Conservation (phyloP, 2,888 invertebrate genomes). For the Drosophila peninsularis region DNA sequence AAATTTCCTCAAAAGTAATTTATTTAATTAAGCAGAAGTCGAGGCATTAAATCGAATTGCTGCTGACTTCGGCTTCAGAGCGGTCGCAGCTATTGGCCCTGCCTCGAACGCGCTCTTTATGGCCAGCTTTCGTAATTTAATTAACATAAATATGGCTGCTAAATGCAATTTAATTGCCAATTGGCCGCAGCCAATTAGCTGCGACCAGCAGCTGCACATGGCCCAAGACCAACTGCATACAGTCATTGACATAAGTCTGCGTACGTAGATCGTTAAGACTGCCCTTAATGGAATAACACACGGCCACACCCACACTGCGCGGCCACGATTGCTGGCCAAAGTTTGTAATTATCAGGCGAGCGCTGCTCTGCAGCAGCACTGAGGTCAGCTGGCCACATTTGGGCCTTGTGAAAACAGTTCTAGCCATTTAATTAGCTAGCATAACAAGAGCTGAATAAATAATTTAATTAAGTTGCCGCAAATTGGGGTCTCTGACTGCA, state of each 20-base stretch:
- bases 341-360: slow-evolving; percentile 31
- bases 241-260: slow-evolving; percentile 3
- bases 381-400: slow-evolving; percentile 9
- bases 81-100: neutral
- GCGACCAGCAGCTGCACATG: slow-evolving; percentile 15
- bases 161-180: slow-evolving; percentile 58
- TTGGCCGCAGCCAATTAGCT: slow-evolving; percentile 52
- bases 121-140: slow-evolving; percentile 29
- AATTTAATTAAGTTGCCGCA: slow-evolving; percentile 14
- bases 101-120: slow-evolving; percentile 19
- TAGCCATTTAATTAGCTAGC: neutral
- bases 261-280: slow-evolving; percentile 1
- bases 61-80: neutral
- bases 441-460: slow-evolving; percentile 1
- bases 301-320: neutral
- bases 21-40: slow-evolving; percentile 8
- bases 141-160: slow-evolving; percentile 42
- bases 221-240: slow-evolving; percentile 1
- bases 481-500: neutral
- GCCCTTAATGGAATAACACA: slow-evolving; percentile 21
- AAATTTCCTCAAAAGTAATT: slow-evolving; percentile 4
- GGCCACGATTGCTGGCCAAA: slow-evolving; percentile 13
- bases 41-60: slow-evolving; percentile 5
- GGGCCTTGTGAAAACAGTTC: neutral
- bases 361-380: slow-evolving; percentile 1